Evolutionary conservation across 2,113 vertebrate genomes (phyloP).

Genomic region (Chaetura pelagica): DNA sequence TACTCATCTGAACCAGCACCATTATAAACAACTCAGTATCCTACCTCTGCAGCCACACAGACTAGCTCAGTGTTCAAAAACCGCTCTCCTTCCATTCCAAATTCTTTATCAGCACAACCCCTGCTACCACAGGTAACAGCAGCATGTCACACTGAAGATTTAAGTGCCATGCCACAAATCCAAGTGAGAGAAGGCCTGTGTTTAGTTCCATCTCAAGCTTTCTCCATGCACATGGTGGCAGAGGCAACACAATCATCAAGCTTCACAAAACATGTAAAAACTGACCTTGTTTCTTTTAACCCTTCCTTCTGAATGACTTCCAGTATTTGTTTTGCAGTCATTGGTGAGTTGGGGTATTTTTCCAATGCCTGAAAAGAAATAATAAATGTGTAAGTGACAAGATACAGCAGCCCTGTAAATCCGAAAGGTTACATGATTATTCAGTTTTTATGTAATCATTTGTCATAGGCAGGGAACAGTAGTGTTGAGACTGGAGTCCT

Average conservation of each 20-base stretch:
- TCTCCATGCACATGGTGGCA: not conserved
- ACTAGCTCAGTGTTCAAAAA: not conserved
- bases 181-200: not conserved
- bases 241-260: not conserved
- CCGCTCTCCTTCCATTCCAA: not conserved
- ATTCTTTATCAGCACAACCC: not conserved
- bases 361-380: slow-evolving; percentile 83
- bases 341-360: slow-evolving; percentile 87
- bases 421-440: not conserved
- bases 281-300: slow-evolving; percentile 88
- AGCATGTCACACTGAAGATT: not conserved
- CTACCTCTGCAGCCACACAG: not conserved
- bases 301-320: slow-evolving; percentile 91
- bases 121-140: not conserved
- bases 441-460: slow-evolving; percentile 9
- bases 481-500: slow-evolving; percentile 16
- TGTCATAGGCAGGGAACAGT: not conserved
- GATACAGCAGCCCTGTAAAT: not conserved
- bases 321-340: slow-evolving; percentile 89
- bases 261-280: slow-evolving; percentile 20
- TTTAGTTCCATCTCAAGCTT: not conserved
- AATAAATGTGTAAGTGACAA: slow-evolving; percentile 46
- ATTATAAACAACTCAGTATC: not conserved
- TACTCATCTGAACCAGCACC: not conserved
- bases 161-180: not conserved